A percentile compares a stretch with the other conserved stretches of the same genome.
Evolutionary conservation across 2,797 vertebrate genomes (phyloP).

Genomic region (Pantherophis vulpinus): DNA sequence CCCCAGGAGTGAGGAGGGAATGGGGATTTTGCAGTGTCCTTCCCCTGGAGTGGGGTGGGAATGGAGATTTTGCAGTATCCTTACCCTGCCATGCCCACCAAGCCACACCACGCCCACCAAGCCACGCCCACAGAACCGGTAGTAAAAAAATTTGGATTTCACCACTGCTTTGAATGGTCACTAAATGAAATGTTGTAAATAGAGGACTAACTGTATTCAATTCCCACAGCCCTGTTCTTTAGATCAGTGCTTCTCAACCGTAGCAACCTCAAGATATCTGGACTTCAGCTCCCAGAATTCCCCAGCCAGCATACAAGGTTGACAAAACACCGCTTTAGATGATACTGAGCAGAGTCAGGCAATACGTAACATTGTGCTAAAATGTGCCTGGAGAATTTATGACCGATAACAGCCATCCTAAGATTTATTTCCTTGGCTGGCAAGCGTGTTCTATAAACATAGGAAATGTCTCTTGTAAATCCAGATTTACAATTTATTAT

Average conservation of each 20-base stretch:
- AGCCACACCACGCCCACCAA: too few species aligned
- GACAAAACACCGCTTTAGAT: background rate
- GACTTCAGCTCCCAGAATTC: background rate
- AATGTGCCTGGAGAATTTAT: background rate
- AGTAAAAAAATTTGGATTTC: too few species aligned
- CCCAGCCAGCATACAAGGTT: background rate
- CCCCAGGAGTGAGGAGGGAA: too few species aligned
- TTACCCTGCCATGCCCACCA: too few species aligned
- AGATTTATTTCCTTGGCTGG: background rate
- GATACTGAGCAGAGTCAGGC: background rate
- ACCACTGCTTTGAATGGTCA: too few species aligned
- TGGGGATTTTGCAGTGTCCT: too few species aligned
- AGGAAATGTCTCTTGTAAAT: background rate
- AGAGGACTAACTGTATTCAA: background rate
- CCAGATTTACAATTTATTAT: background rate
- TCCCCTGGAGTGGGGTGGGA: too few species aligned
- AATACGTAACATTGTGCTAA: background rate
- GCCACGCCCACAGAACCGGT: too few species aligned
- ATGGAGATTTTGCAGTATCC: too few species aligned
- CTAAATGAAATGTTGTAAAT: too few species aligned
- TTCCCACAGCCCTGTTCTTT: background rate
- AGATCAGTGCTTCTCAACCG: background rate
- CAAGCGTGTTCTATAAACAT: background rate
- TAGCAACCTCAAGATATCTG: background rate
- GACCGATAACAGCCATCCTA: background rate